phyloP scores from a whole-genome alignment of 1,140 invertebrate species.

The Diorhabda carinulata region DNA sequence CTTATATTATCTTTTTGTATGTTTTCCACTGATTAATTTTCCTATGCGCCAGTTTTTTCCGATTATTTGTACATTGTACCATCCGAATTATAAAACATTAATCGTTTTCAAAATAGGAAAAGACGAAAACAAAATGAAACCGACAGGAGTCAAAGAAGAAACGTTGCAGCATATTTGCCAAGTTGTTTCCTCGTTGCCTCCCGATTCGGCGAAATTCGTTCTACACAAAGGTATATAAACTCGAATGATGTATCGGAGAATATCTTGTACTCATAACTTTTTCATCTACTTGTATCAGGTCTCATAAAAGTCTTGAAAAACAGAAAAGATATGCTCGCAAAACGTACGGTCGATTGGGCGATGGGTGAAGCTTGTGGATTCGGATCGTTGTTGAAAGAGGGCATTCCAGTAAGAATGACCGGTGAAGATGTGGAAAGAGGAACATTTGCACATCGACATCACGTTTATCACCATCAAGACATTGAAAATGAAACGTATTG shows the following conservation, averaged over 20 bases:
- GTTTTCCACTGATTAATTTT: too few relatives aligned
- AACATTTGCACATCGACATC: slow-evolving; percentile 72
- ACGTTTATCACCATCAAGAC: slow-evolving; percentile 79
- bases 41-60: too few relatives aligned
- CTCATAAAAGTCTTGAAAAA: slow-evolving; percentile 56
- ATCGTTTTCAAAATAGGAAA: not conserved
- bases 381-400: slow-evolving; percentile 67
- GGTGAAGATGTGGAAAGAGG: slow-evolving; percentile 87
- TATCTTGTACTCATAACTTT: not conserved
- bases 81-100: too few relatives aligned
- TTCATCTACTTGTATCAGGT: slow-evolving; percentile 48
- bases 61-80: too few relatives aligned
- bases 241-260: not conserved
- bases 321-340: slow-evolving; percentile 64
- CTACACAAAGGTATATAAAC: slow-evolving; percentile 26
- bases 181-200: slow-evolving; percentile 64
- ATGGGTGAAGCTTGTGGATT: slow-evolving; percentile 81
- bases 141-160: slow-evolving; percentile 66
- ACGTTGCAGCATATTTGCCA: slow-evolving; percentile 64
- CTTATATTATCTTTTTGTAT: too few relatives aligned
- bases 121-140: slow-evolving; percentile 47
- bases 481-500: slow-evolving; percentile 61
- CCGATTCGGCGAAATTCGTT: slow-evolving; percentile 38
- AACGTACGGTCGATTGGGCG: slow-evolving; percentile 74
- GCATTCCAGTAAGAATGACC: slow-evolving; percentile 60